phyloP scores from a whole-genome alignment of 2,888 invertebrate genomes.

The Idaea straminata region DNA sequence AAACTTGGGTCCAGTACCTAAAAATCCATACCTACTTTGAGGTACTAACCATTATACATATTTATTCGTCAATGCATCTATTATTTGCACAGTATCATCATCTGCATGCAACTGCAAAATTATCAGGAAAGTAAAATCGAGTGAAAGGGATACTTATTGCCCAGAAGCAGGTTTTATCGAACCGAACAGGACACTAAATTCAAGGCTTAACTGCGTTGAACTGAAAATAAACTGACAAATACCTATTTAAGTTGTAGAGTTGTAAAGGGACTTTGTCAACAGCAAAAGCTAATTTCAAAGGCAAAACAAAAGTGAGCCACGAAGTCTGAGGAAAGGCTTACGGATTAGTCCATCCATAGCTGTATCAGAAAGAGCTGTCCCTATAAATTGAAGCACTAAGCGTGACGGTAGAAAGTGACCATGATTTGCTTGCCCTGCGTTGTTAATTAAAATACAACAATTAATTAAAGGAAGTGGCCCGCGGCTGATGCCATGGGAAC shows the following conservation, averaged over 20 bases:
- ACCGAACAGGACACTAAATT: conserved; percentile 9
- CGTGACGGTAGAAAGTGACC: conserved; percentile 58
- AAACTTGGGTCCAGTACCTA: too few relatives aligned
- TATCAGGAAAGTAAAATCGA: conserved; percentile 24
- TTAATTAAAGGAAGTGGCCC: conserved; percentile 51
- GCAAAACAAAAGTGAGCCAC: conserved; percentile 25
- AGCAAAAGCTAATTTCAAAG: conserved; percentile 13
- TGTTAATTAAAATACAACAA: conserved; percentile 50
- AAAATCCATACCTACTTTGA: too few relatives aligned
- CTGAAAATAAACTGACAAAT: background rate
- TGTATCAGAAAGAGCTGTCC: conserved; percentile 37
- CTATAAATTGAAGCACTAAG: conserved; percentile 38
- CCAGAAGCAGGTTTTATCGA: conserved; percentile 24
- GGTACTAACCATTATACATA: background rate
- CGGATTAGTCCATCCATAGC: conserved; percentile 21
- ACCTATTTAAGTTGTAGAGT: background rate
- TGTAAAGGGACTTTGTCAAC: background rate
- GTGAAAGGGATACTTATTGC: conserved; percentile 26
- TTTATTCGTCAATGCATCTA: background rate
- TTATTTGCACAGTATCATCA: background rate
- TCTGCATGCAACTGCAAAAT: conserved; percentile 8
- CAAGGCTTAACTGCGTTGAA: conserved; percentile 3
- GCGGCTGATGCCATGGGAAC: conserved; percentile 29
- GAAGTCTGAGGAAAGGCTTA: too few relatives aligned
- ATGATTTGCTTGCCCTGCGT: conserved; percentile 45